Base-by-base conservation (phyloP, 2,113 vertebrate genomes). In the Carassius gibelio region DNA sequence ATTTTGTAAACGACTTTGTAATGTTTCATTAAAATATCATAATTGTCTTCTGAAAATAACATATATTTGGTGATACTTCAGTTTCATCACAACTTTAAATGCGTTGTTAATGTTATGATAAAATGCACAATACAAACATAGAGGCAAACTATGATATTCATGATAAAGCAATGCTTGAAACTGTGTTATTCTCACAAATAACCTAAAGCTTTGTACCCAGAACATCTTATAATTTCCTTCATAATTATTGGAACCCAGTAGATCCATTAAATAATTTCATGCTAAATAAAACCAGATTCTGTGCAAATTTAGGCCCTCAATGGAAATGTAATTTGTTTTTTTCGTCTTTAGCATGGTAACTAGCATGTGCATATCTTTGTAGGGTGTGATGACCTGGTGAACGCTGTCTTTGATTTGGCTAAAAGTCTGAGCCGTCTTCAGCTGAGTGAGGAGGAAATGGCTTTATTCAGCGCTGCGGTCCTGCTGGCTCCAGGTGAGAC, bases 311-410 rank as follows among this genome's bases (percentile, higher is more conserved):
- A 61, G 76, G 15, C 11, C 17, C 21, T 38, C 15, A 21, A 13
- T 4, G 10, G 34, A 71, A 82, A 36, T 57, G 79, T 68, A 4
- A 68, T 68, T 48, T 48, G 11, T 48, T 81, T 50, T 15, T 50
- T 9, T 38, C n/a, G 50, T 81, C 77, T 81, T 34, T 38, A 30
- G 23, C 38, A 13, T 8, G 17, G 23, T 69, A 68, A 81, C 26
- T 48, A 57, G 75, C 50, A 21, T 83, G 61, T 77, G 23, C 81
- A 5, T 79, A 36, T 85, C 36, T 0, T 45, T 86, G 45, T 92
- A 98, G 97, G 96, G 83, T 98, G 97, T 21, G 97, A 98, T 0
- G 97, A 98, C 85, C 95, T 98, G 50, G 94, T 97, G 17, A 90
- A 82, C 0, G 93, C 96, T 0, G 72, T 97, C 79, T 98, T 96